Conservation (phyloP, 2,888 invertebrate genomes). For the Troglohyphantes excavatus region DNA sequence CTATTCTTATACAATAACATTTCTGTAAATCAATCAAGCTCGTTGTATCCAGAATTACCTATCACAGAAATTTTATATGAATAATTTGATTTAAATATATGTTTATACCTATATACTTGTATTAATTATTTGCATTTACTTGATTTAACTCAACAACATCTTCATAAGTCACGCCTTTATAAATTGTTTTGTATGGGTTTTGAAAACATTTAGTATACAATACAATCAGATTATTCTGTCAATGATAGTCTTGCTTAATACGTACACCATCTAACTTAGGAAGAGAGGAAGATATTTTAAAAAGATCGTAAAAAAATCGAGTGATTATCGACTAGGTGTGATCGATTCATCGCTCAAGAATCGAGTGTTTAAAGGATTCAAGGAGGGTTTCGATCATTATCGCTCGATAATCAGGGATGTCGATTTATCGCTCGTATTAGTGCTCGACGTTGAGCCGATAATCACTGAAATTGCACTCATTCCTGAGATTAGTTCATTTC, state of each 20-base stretch:
- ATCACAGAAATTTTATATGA: constrained; percentile 24
- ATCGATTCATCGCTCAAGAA: background rate
- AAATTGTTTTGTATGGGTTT: too few relatives aligned
- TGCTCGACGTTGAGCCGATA: background rate
- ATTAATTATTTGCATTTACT: too few relatives aligned
- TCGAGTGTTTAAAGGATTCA: background rate
- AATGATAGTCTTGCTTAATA: too few relatives aligned
- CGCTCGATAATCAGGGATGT: constrained; percentile 5
- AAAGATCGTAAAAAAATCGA: background rate
- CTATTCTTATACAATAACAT: too few relatives aligned
- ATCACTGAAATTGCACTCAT: background rate
- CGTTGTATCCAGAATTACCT: background rate
- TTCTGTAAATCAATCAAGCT: constrained; percentile 17
- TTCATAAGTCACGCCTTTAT: too few relatives aligned
- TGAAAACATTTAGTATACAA: too few relatives aligned
- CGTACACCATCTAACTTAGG: background rate
- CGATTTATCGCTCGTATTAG: constrained; percentile 4
- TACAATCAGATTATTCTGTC: too few relatives aligned
- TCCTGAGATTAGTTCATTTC: background rate
- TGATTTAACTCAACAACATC: too few relatives aligned
- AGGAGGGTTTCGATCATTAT: background rate
- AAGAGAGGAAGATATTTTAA: background rate
- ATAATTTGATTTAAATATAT: background rate
- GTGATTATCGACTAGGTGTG: background rate
- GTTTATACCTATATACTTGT: too few relatives aligned